A percentile compares a stretch with the other conserved stretches of the same genome.
Conservation (phyloP, 2,113 vertebrate species). For the Capreolus pygargus region DNA sequence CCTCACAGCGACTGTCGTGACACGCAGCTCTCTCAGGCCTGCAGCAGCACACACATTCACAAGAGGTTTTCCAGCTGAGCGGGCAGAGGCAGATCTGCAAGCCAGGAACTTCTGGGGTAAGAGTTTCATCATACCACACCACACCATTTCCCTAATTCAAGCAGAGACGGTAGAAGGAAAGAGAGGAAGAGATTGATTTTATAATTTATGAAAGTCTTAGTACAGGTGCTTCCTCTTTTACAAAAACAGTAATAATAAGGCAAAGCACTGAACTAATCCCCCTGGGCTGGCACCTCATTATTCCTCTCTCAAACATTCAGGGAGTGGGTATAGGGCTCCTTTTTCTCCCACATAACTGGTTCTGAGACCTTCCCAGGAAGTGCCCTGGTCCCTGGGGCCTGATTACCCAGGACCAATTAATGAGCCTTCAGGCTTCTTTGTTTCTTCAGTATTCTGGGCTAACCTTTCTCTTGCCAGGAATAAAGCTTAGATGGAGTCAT, state of each 20-base stretch:
- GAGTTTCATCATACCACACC: background rate
- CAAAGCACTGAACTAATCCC: background rate
- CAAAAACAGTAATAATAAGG: background rate
- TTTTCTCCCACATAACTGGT: background rate
- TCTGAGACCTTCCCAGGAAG: background rate
- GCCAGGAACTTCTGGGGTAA: background rate
- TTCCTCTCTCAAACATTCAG: background rate
- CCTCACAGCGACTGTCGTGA: fast-evolving
- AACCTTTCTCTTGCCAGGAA: background rate
- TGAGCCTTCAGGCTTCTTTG: background rate
- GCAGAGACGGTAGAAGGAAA: background rate
- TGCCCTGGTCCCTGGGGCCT: background rate
- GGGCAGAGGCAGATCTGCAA: background rate
- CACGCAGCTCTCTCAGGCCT: background rate
- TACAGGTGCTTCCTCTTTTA: background rate
- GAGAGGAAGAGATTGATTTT: background rate
- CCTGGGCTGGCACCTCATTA: background rate
- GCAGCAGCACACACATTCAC: background rate
- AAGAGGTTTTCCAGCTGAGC: background rate
- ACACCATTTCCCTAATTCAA: background rate
- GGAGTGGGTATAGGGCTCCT: background rate
- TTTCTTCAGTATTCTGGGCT: background rate
- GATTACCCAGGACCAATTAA: background rate
- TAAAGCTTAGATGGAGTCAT: background rate
- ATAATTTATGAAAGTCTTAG: background rate